Base-by-base conservation (phyloP, 2,797 vertebrate genomes). In the Pangasius djambal region DNA sequence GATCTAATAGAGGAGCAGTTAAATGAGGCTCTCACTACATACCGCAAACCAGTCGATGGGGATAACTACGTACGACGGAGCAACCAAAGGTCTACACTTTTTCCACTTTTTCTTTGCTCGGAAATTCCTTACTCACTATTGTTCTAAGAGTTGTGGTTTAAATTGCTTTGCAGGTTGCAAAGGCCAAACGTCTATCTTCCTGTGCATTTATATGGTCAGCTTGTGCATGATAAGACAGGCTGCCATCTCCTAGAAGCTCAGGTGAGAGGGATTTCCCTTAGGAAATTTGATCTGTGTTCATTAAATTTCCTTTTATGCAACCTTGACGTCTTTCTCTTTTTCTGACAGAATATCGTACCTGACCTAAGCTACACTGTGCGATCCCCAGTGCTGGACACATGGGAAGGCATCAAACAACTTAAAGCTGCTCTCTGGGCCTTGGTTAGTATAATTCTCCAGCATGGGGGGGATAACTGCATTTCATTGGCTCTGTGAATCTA, bases 191-290 rank as follows among this genome's bases (percentile, higher is more conserved):
- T 99, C 90, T 98, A 98, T 95, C 95, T 99, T 78, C 99, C 99
- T 72, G 96, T 99, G 94, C 98, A 99, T 95, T 96, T 99, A 93
- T 99, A 99, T 65, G 98, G 98, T 92, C 98, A 99, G 92, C 96
- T 99, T 91, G 99, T 99, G 83, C 98, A 99, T 63, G 98, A 99
- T 94, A 99, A 99, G 96, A 99, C 98, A n/a, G 99, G 99, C 94
- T 99, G 98, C 90, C 98, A 99, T 94, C 97, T 99, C 52, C 92
- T 99, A 94, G 99, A 99, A 93, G 94, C 97, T 93, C 98, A 99
- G 97, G 98, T 99, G 94, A 91, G 81, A 48, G n/a, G n/a, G 82
- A 52, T 12, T 55, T 65, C 50, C 4, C 40, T 34, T 8, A 1
- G n/a, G 13, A n/a, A 25, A 10, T 70, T 52, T 82, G 5, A 83